phyloP scores from a whole-genome alignment of 1,140 invertebrate genomes.

The Sycobia sp. region DNA sequence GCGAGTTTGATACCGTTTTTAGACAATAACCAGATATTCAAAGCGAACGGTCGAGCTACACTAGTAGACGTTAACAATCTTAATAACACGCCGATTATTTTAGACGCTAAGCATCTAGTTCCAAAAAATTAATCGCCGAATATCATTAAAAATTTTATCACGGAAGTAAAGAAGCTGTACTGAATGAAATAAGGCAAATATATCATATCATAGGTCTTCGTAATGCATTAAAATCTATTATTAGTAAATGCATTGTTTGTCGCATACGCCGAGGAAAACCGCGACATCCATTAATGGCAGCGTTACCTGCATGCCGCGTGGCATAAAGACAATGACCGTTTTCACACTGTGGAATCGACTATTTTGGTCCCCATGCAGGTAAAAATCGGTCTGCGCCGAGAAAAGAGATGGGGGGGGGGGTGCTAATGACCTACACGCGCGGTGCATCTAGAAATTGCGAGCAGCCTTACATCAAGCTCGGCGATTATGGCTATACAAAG shows the following conservation, averaged over 20 bases:
- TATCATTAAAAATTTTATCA: neutral
- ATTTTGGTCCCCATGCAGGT: slow-evolving; percentile 41
- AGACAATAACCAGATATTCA: neutral
- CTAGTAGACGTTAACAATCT: neutral
- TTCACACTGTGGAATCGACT: slow-evolving; percentile 3
- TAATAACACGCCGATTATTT: neutral
- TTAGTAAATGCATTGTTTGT: neutral
- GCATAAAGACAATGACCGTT: neutral
- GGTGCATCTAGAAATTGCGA: slow-evolving; percentile 6
- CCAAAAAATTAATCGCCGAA: neutral
- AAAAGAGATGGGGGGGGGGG: slow-evolving; percentile 11
- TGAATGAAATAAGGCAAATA: neutral
- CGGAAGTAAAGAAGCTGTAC: neutral
- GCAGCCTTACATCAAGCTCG: neutral
- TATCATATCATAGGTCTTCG: neutral
- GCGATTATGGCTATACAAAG: slow-evolving; percentile 6
- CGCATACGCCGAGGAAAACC: neutral
- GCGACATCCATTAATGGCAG: neutral
- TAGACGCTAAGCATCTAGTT: neutral
- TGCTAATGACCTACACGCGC: neutral
- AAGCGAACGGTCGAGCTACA: neutral
- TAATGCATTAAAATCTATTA: neutral
- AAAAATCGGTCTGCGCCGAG: slow-evolving; percentile 4
- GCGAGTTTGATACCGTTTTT: neutral
- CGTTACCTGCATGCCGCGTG: neutral